These are phyloP conservation scores for Chrysodeixis includens DNA, from an alignment of 2,888 invertebrate genomes.

Conservation along the genomic window DNA sequence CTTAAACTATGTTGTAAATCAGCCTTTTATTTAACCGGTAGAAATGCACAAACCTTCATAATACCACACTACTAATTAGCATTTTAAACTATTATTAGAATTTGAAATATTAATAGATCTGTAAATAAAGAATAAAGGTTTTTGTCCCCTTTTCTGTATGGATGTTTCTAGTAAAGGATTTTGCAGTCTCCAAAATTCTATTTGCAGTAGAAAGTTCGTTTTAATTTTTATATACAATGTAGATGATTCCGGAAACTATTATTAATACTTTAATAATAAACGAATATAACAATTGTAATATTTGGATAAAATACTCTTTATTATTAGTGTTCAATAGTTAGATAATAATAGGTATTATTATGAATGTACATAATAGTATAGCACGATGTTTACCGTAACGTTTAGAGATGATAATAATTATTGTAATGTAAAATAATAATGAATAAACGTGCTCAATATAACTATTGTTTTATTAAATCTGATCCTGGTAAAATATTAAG, in stretches of 20 bases:
- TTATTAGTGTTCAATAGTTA: conserved; percentile 66
- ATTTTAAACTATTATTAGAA: background rate
- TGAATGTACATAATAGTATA: conserved; percentile 59
- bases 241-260: conserved; percentile 15
- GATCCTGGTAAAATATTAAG: background rate
- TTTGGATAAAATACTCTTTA: conserved; percentile 51
- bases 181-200: too few relatives aligned
- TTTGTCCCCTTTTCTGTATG: too few relatives aligned
- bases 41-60: background rate
- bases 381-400: conserved; percentile 65
- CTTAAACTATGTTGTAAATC: background rate
- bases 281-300: conserved; percentile 34
- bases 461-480: conserved; percentile 33
- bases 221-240: too few relatives aligned
- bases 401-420: conserved; percentile 59
- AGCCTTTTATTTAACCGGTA: background rate
- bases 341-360: conserved; percentile 44
- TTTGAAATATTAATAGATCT: background rate
- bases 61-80: background rate
- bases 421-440: conserved; percentile 58
- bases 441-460: conserved; percentile 71
- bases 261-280: conserved; percentile 29
- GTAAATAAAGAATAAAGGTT: background rate
- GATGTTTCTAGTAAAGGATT: too few relatives aligned
- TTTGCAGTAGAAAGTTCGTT: too few relatives aligned